Conservation (phyloP, 2,113 vertebrate genomes). For the Callithrix jacchus region DNA sequence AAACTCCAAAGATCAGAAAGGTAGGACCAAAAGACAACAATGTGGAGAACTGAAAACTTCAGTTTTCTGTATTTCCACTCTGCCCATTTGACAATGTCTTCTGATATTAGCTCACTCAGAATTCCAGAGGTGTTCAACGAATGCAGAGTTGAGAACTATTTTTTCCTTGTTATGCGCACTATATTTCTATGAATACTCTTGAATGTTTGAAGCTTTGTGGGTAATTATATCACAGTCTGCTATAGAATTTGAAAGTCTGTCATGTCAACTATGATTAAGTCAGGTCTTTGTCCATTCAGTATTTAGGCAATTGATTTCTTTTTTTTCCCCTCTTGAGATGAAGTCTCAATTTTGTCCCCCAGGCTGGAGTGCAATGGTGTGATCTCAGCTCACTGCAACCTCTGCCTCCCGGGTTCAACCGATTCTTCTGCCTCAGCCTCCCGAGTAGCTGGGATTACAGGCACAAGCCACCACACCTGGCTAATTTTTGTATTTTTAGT, state of each 20-base stretch:
- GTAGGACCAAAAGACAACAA: background rate
- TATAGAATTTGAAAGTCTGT: background rate
- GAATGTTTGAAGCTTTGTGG: background rate
- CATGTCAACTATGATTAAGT: background rate
- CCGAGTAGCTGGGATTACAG: too few species aligned
- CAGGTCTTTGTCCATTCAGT: background rate
- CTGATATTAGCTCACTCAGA: too few species aligned
- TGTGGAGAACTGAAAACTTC: background rate
- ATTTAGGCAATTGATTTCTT: background rate
- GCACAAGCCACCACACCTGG: too few species aligned
- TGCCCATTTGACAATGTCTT: background rate
- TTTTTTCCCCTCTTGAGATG: too few species aligned
- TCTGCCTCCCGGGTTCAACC: too few species aligned
- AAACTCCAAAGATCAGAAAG: conserved; percentile 10
- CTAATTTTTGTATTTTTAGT: too few species aligned
- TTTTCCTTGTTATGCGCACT: background rate
- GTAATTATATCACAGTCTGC: background rate
- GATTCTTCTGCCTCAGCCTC: too few species aligned
- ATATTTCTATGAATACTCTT: background rate
- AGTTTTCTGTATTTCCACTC: background rate
- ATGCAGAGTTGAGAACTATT: background rate
- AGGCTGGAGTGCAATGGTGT: too few species aligned
- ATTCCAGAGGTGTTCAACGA: background rate
- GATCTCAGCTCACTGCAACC: too few species aligned
- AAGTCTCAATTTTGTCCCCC: too few species aligned